A percentile compares a stretch with the other conserved stretches of the same genome.
phyloP scores from a whole-genome alignment of 1,140 invertebrate species.

The Ridgeia piscesae region DNA sequence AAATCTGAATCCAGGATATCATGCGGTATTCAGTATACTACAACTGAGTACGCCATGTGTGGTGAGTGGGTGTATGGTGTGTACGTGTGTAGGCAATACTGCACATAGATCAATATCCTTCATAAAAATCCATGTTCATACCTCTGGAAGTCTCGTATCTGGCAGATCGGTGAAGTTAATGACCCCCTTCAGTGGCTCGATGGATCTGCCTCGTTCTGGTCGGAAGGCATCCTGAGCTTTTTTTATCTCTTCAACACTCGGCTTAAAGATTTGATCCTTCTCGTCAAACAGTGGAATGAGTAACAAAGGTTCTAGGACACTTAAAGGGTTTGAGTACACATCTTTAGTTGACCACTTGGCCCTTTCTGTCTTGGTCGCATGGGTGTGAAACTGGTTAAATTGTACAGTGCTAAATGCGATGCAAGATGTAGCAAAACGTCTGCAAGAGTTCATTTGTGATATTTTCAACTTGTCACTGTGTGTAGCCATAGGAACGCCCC shows the following conservation, averaged over 20 bases:
- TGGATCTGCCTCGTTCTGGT: slow-evolving; percentile 25
- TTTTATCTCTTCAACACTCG: slow-evolving; percentile 31
- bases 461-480: not conserved
- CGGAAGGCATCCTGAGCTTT: slow-evolving; percentile 33
- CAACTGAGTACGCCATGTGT: no score
- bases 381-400: not conserved
- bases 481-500: not conserved
- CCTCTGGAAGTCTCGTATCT: slow-evolving; percentile 33
- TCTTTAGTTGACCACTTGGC: not conserved
- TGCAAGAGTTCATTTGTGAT: not conserved
- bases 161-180: slow-evolving; percentile 29
- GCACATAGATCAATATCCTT: no score
- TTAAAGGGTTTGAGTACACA: not conserved
- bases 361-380: not conserved
- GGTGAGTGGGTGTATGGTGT: no score
- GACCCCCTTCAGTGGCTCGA: slow-evolving; percentile 28
- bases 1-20: no score
- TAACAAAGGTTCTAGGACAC: not conserved
- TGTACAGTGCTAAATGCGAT: not conserved
- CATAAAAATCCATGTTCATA: not conserved
- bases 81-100: no score
- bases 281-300: slow-evolving; percentile 8
- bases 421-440: no score
- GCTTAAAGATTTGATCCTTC: slow-evolving; percentile 33
- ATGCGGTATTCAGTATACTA: no score